Conservation (phyloP, 2,888 invertebrate species). For the Anticlea derivata region DNA sequence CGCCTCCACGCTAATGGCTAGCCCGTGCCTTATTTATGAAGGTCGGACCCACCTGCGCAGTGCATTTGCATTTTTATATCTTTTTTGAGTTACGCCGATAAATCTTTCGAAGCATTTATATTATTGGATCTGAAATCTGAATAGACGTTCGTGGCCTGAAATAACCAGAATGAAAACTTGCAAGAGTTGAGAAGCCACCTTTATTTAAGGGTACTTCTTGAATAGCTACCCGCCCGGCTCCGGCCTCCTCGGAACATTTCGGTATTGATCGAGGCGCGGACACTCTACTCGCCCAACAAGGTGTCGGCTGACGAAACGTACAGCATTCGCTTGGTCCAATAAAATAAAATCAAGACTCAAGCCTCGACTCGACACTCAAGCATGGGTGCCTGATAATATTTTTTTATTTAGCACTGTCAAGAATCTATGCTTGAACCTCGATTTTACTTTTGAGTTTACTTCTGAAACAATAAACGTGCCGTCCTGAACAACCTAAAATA, state of each 20-base stretch:
- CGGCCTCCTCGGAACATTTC: slow-evolving; percentile 3
- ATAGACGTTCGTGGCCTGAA: neutral
- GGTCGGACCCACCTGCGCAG: slow-evolving; percentile 41
- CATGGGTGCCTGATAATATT: too few relatives aligned
- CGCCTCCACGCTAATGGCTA: slow-evolving; percentile 44
- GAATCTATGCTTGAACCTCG: too few relatives aligned
- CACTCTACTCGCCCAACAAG: slow-evolving; percentile 4
- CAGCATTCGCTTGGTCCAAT: neutral
- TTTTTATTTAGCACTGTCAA: too few relatives aligned
- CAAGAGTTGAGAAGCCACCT: neutral
- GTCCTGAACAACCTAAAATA: too few relatives aligned
- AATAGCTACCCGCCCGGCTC: neutral
- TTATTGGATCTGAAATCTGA: slow-evolving; percentile 13
- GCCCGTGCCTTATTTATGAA: slow-evolving; percentile 36
- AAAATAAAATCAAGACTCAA: too few relatives aligned
- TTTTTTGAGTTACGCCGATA: slow-evolving; percentile 22
- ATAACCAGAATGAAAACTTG: neutral
- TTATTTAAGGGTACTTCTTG: neutral
- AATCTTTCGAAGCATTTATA: slow-evolving; percentile 4
- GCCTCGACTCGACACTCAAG: too few relatives aligned
- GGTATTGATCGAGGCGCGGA: slow-evolving; percentile 18
- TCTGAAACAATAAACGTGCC: too few relatives aligned
- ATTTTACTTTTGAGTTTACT: too few relatives aligned
- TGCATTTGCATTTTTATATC: slow-evolving; percentile 39
- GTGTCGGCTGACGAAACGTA: slow-evolving; percentile 14